These are phyloP conservation scores for Centrocercus urophasianus DNA, from an alignment of 2,113 vertebrate genomes.

Conservation along the genomic window DNA sequence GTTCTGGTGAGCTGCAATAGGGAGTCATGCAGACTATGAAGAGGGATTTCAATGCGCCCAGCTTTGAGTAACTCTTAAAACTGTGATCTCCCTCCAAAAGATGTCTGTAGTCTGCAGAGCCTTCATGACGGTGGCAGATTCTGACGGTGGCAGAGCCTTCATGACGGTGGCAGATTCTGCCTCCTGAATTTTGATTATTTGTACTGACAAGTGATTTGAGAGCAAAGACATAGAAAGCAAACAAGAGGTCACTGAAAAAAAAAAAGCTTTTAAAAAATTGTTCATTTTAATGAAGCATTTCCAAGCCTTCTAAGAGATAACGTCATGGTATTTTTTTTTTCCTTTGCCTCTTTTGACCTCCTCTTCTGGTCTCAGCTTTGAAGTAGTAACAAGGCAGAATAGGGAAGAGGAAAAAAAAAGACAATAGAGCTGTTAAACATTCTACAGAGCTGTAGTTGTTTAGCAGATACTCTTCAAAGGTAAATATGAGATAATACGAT, in stretches of 20 bases:
- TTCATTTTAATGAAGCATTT: background rate
- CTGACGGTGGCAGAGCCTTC: background rate
- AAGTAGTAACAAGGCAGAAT: background rate
- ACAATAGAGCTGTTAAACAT: background rate
- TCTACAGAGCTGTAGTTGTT: background rate
- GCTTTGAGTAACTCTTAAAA: background rate
- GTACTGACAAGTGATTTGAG: background rate
- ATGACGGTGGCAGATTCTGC: background rate
- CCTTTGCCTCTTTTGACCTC: background rate
- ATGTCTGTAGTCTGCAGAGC: background rate
- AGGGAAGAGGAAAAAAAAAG: background rate
- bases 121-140: background rate
- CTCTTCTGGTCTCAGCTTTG: background rate
- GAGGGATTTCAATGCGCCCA: background rate
- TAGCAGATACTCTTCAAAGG: background rate
- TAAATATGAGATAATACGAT: background rate
- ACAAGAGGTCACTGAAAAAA: background rate
- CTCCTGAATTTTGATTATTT: background rate
- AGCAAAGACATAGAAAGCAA: background rate
- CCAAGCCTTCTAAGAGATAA: background rate
- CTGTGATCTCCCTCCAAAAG: background rate
- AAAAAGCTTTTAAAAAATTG: background rate
- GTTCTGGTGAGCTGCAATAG: background rate
- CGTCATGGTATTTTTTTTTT: background rate
- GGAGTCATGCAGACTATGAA: background rate